Evolutionary conservation across 2,113 vertebrate genomes (phyloP).

Genomic region (Irena cyanogastra): DNA sequence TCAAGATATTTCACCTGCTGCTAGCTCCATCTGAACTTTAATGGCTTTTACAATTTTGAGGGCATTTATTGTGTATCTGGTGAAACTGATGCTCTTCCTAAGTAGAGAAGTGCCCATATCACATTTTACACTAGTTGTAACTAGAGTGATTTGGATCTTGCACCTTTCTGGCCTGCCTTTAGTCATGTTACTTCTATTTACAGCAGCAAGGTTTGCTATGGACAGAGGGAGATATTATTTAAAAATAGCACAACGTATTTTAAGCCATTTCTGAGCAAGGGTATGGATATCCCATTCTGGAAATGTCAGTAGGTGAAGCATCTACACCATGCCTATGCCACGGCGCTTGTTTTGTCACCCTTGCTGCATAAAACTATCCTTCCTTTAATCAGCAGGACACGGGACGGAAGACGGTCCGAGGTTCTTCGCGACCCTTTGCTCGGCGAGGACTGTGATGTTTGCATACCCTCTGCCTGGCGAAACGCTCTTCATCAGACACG

Average conservation of each 20-base stretch:
- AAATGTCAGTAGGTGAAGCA: background rate
- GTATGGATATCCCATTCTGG: background rate
- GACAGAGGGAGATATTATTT: background rate
- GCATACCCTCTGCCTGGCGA: fast-evolving
- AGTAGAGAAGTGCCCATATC: background rate
- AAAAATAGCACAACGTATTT: background rate
- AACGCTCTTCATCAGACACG: background rate
- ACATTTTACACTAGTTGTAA: background rate
- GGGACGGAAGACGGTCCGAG: fast-evolving
- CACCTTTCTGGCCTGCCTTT: background rate
- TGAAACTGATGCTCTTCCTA: background rate
- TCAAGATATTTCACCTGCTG: background rate
- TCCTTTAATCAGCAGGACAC: background rate
- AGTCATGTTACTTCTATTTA: background rate
- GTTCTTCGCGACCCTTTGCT: background rate
- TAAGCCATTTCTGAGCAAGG: background rate
- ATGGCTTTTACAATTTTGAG: background rate
- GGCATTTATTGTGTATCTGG: background rate
- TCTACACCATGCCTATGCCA: background rate
- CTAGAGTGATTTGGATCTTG: background rate
- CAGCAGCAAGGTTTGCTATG: background rate
- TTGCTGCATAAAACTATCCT: background rate
- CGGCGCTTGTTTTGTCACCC: background rate
- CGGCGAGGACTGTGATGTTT: fast-evolving
- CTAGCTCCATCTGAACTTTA: background rate